Evolutionary conservation across 2,888 invertebrate species (phyloP), one percentile per base, ranked within the genome.

Genomic region (Hofmannophila pseudospretella): DNA sequence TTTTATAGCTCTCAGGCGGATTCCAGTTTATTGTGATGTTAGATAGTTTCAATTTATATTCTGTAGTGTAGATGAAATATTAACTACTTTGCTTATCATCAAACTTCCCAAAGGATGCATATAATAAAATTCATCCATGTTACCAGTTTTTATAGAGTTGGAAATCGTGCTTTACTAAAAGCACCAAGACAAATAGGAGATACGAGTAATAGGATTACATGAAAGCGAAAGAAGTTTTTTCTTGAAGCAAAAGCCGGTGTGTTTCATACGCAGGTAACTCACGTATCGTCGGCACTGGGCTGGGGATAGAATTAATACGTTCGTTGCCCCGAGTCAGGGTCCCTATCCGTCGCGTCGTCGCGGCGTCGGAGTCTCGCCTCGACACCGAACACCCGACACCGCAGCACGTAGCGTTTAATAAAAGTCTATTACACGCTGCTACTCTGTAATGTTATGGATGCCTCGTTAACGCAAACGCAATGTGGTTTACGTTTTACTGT

Each of bases 221-320:
- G 16, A 16, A 5, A 16, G 16, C 16, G 16, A 16, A 16, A 16
- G 3, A 16, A 5, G 16, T 16, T 16, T n/a, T 16, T 32, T 32
- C 32, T 32, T 32, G 4, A 4, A 20, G 11, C 29, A 32, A 11
- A 20, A 10, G 9, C 33, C 9, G 19, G 31, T 33, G 32, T 36
- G 29, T 36, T 30, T 30, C 44, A 44, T 39, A 41, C 39, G 45
- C 42, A 47, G 44, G 47, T 47, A 49, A 45, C 42, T 44, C 45
- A 49, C 48, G 44, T 39, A 44, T 36, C 43, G 44, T 33, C 42
- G 44, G 30, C 37, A 36, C 39, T 29, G 10, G 39, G 38, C 49
- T 46, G 42, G 46, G 54, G 54, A 52, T 46, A 47, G 63, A 58
- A 64, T 63, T 71, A 69, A 73, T 68, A 66, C 68, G 70, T 71